phyloP scores from a whole-genome alignment of 2,113 vertebrate species.

The Nyctereutes procyonoides region DNA sequence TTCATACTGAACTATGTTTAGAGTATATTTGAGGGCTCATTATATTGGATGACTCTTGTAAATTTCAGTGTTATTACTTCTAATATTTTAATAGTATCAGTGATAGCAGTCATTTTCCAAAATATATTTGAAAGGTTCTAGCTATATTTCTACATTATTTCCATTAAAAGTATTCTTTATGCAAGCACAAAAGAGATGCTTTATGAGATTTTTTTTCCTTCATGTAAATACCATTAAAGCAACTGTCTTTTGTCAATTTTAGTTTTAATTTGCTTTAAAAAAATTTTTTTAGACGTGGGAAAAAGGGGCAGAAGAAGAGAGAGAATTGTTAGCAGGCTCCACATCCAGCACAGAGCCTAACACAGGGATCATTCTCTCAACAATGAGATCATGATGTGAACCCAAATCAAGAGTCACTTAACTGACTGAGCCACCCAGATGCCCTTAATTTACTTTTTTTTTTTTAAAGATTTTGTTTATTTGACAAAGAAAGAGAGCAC shows the following conservation, averaged over 20 bases:
- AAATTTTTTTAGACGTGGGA: background rate
- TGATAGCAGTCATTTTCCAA: constrained; percentile 8
- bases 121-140: constrained; percentile 53
- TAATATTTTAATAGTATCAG: constrained; percentile 69
- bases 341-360: too few species aligned
- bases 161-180: background rate
- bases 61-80: constrained; percentile 66
- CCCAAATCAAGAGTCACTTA: too few species aligned
- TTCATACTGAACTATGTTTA: constrained; percentile 58
- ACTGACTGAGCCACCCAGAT: too few species aligned
- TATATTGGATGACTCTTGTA: background rate
- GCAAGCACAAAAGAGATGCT: background rate
- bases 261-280: constrained; percentile 58
- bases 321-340: too few species aligned
- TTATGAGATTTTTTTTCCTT: constrained; percentile 46
- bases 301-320: too few species aligned
- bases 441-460: background rate
- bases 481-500: background rate
- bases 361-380: too few species aligned
- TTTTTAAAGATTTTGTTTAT: background rate
- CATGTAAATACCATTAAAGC: constrained; percentile 58
- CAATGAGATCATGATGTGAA: too few species aligned
- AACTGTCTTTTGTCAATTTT: background rate
- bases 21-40: constrained; percentile 4
- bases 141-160: constrained; percentile 57